Percentiles rank a stretch among this genome's conserved stretches.
phyloP scores from a whole-genome alignment of 2,888 invertebrate species.

The Tupiocoris notatus region DNA sequence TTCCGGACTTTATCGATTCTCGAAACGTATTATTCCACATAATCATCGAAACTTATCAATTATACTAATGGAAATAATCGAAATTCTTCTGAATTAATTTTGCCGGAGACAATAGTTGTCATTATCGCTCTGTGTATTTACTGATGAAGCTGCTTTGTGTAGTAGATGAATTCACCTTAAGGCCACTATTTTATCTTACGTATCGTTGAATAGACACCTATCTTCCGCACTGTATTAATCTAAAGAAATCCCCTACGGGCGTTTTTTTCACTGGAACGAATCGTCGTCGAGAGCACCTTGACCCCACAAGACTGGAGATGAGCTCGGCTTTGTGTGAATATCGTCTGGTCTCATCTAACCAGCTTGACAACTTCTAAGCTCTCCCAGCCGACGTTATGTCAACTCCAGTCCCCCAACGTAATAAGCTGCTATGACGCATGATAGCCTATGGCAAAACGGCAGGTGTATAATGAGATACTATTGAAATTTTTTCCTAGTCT shows the following conservation, averaged over 20 bases:
- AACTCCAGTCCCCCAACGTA: neutral
- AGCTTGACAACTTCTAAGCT: neutral
- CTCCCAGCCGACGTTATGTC: neutral
- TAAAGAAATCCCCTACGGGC: neutral
- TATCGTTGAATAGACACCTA: neutral
- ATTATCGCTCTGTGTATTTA: too few species aligned
- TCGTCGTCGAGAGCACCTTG: conserved; percentile 10
- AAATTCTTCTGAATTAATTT: too few species aligned
- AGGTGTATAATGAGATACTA: too few species aligned
- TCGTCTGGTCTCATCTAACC: neutral
- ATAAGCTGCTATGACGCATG: too few species aligned
- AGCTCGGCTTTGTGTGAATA: neutral
- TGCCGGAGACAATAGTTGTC: too few species aligned
- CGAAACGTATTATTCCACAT: too few species aligned
- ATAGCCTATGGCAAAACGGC: too few species aligned
- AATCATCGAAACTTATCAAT: too few species aligned
- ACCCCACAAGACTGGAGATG: conserved; percentile 3
- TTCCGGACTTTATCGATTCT: too few species aligned
- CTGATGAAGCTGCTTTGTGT: neutral
- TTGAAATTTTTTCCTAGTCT: too few species aligned
- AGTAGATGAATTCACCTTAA: neutral
- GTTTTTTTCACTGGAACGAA: conserved; percentile 23
- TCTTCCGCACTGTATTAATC: neutral
- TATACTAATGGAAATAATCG: too few species aligned
- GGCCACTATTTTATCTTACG: neutral